Conservation (phyloP, 37 sponge, comb jelly and placozoan genomes). For the Halichondria panicea region DNA sequence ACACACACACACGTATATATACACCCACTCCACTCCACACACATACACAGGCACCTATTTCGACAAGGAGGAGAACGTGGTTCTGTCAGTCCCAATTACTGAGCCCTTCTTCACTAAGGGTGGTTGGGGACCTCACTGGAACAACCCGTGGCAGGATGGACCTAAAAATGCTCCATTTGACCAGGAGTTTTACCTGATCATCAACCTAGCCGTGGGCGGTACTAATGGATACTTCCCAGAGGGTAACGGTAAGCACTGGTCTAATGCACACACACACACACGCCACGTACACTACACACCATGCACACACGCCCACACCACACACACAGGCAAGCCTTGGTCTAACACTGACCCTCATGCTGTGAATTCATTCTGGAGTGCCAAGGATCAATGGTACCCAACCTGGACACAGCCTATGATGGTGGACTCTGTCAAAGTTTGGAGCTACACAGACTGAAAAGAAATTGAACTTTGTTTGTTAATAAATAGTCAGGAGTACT, state of each 20-base stretch:
- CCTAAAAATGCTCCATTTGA: slow-evolving; percentile 74
- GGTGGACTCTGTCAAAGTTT: slow-evolving; percentile 77
- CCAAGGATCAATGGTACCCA: slow-evolving; percentile 52
- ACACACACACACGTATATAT: too few relatives aligned
- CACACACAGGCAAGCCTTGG: slow-evolving; percentile 90
- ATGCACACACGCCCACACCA: too few relatives aligned
- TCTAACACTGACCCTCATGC: slow-evolving; percentile 43
- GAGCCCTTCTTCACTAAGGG: slow-evolving; percentile 76
- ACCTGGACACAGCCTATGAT: slow-evolving; percentile 70
- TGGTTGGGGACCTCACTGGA: slow-evolving; percentile 54
- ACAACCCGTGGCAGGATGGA: slow-evolving; percentile 64
- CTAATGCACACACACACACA: too few relatives aligned
- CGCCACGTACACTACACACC: too few relatives aligned
- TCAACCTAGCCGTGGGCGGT: slow-evolving; percentile 78
- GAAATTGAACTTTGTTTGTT: too few relatives aligned
- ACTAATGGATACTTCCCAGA: slow-evolving; percentile 80
- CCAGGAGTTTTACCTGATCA: slow-evolving; percentile 50
- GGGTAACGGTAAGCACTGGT: slow-evolving; percentile 76
- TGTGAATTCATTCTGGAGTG: slow-evolving; percentile 64
- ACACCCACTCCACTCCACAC: too few relatives aligned
- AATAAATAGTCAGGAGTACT: too few relatives aligned
- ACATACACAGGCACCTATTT: too few relatives aligned
- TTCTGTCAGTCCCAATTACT: slow-evolving; percentile 52
- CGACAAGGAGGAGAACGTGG: slow-evolving; percentile 49
- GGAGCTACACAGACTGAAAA: too few relatives aligned